Base-by-base conservation (phyloP, 2,113 vertebrate species). In the Cheilinus undulatus region DNA sequence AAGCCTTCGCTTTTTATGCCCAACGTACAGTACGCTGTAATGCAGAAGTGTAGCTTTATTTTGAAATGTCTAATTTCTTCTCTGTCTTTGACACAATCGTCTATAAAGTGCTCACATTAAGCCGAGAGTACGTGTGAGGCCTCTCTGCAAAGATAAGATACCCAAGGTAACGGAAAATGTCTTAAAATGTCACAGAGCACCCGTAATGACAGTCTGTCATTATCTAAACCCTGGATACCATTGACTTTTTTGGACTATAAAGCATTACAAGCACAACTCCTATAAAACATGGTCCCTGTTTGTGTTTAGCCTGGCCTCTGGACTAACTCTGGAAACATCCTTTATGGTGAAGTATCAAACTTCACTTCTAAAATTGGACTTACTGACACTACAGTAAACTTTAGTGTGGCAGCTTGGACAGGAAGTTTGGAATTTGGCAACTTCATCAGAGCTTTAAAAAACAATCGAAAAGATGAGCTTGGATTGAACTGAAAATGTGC, bases 101-200 rank as follows among this genome's bases (percentile, higher is more conserved):
- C 62, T 59, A 53, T 89, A 88, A 89, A 89, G 89, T 91, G 87
- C 89, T 87, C 78, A 72, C 27, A 50, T 75, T 61, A 38, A 42
- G 60, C 59, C 42, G 3, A 46, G 48, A 58, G 38, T 9, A 19
- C 32, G 30, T 22, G 24, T 64, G 34, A 34, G 30, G 24, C 27
- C 59, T 22, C 48, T 13, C 46, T 36, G 52, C 26, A 53, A 51
- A 42, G 58, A n/a, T 48, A 20, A 43, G 42, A 80, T 68, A 53
- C 75, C 76, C 13, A 32, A 76, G 48, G 36, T 65, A 76, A 76
- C 20, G 6, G 52, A 76, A 74, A 80, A 57, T 60, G 36, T 75
- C 62, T 65, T 42, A n/a, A 3, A 3, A 42, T 32, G 52, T 84
- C 26, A 79, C 61, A 65, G 83, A 88, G 77, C 84, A 85, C 74